Base-by-base conservation (phyloP, 2,797 vertebrate species). In the Jordanella pulchra region DNA sequence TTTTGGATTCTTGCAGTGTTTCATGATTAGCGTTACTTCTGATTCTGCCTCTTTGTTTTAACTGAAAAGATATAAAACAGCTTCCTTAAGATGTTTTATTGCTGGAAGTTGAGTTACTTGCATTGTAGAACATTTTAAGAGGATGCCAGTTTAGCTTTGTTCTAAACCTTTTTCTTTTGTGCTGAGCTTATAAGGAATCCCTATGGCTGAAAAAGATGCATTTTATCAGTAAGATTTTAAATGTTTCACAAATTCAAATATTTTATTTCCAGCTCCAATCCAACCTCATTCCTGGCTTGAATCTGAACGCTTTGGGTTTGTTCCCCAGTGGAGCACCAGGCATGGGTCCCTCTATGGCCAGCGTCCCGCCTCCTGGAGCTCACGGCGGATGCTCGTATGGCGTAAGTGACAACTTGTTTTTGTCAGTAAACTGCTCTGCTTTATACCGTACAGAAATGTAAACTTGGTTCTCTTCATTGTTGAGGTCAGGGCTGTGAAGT, bases 261-360 rank as follows among this genome's bases (percentile, higher is more conserved):
- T 64, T 64, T 64, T 64, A 9, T 79, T 65, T 78, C 32, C 94
- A 99, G 98, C 96, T 99, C 89, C 97, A 99, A 94, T 97, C 97
- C 84, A 98, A 98, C 95, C 94, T 99, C 93, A 99, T 99, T 92
- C 97, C 98, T 81, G 98, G 98, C 82, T 94, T 99, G 89, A 99
- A 99, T 94, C 95, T 99, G 83, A 99, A 98, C 71, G 97, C 97
- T 48, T 92, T 99, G 92, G 98, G 97, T 80, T 92, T 99, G 73
- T 99, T 99, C 88, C 97, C 98, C 69, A 95, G 96, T 64, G 96
- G 96, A 58, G 94, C 96, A 61, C 94, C 96, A 81, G 96, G 96
- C 81, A 96, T 98, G 94, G 95, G 96, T 14, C 94, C 97, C 75
- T 95, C 97, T 10, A 94, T 97, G 93, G 92, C 96, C 89, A 95